Evolutionary conservation across 2,888 invertebrate genomes (phyloP), one percentile per base, ranked within the genome.

Genomic region (Tricholauxania praeusta): DNA sequence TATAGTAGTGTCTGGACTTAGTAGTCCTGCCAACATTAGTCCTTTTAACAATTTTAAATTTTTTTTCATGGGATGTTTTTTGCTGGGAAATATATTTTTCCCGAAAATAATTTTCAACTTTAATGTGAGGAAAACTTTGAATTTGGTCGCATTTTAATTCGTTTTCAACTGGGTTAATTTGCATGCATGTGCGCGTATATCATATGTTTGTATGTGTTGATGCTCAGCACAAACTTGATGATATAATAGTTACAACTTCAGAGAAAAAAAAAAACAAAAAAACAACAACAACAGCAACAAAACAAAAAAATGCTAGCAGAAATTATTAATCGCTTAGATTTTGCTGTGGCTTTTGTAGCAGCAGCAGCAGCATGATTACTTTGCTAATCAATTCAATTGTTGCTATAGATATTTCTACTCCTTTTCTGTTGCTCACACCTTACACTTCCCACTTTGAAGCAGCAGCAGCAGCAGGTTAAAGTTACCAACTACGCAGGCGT

Each of bases 271-370:
- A 57, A 57, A 12, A 3, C 28, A 4, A 28, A 69, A 69, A 17
- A 68, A 57, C 49, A 68, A 19, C 49, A 68, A 19, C 48, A 59
- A 55, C 28, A 52, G 28, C 47, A 55, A 47, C 53, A 52, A 47
- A 39, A 32, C 17, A 17, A 55, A 71, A 55, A 63, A 53, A 48
- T 64, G 63, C 39, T 47, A 63, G 52, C 15, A 57, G 32, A 39
- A 62, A 62, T 62, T 62, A 62, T 62, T 39, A 55, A 19, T 69
- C 53, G 64, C 57, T 39, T 53, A 53, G 57, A 64, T 51, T 65
- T 73, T 49, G 49, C 15, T 73, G 69, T 74, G 74, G 69, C 68
- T 57, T 57, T 77, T 74, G 67, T 47, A 63, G 72, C 73, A 17
- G 63, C 10, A 52, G 17, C 52, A 53, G n/a, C 55, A n/a, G 12